Conservation (phyloP, 1,140 invertebrate species). For the Aphidius gifuensis region DNA sequence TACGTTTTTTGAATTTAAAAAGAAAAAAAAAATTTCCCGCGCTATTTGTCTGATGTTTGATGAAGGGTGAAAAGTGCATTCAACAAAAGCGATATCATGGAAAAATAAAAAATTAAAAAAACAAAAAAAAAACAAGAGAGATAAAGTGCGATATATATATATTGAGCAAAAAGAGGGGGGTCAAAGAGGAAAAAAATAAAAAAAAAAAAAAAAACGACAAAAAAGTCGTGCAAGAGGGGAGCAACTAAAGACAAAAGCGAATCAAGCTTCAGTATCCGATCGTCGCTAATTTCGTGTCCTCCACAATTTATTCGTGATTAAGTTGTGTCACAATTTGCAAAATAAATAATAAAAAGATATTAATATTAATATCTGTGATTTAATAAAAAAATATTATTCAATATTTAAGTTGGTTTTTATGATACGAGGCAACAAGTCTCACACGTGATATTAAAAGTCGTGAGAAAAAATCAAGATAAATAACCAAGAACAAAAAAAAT, state of each 20-base stretch:
- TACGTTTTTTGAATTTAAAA: no score
- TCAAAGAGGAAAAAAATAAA: neutral
- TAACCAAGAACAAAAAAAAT: no score
- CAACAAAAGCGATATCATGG: constrained; percentile 6
- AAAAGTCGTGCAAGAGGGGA: no score
- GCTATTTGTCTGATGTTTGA: no score
- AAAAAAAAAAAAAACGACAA: constrained; percentile 10
- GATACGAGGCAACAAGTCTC: no score
- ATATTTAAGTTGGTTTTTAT: no score
- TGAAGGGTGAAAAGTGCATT: neutral
- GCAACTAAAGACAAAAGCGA: constrained; percentile 22
- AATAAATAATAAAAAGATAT: no score
- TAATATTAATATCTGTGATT: no score
- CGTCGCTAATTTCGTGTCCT: constrained; percentile 17
- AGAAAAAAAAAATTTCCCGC: no score
- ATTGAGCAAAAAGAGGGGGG: constrained; percentile 8
- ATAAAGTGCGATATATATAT: constrained; percentile 20
- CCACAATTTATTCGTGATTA: constrained; percentile 8
- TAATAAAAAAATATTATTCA: no score
- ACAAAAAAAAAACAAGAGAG: constrained; percentile 5
- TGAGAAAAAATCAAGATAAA: no score
- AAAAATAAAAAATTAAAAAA: constrained; percentile 22
- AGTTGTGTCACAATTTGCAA: neutral
- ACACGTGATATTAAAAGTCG: no score
- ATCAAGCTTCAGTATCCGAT: constrained; percentile 15